These are phyloP conservation scores for Gymnorhina tibicen DNA, from an alignment of 2,113 vertebrate genomes.

Conservation along the genomic window DNA sequence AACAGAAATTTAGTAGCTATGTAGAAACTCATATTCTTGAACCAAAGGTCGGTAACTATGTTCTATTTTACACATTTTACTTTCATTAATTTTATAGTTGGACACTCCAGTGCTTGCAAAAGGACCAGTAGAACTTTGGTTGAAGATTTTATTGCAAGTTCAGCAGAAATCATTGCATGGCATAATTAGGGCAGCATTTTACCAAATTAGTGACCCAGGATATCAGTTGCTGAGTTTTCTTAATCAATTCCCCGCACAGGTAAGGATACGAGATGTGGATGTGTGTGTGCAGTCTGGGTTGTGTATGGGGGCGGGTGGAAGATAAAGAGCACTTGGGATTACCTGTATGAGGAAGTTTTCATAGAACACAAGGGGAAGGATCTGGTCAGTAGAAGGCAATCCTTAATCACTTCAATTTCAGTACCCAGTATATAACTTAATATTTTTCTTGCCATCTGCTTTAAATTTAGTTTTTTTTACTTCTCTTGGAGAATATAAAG, in stretches of 20 bases:
- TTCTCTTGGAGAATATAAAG: background rate
- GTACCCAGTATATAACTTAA: background rate
- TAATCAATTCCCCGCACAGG: constrained; percentile 83
- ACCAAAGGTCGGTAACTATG: background rate
- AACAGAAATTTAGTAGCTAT: background rate
- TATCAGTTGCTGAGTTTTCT: constrained; percentile 82
- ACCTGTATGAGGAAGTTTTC: background rate
- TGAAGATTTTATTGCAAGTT: constrained; percentile 73
- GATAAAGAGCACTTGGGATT: background rate
- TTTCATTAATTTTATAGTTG: constrained; percentile 69
- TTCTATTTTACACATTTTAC: background rate
- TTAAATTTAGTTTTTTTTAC: background rate
- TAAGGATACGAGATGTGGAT: background rate
- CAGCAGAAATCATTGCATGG: constrained; percentile 81
- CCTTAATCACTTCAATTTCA: background rate
- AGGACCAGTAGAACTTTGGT: constrained; percentile 85
- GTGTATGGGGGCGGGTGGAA: background rate
- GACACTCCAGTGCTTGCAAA: constrained; percentile 78
- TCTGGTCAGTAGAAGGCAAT: background rate
- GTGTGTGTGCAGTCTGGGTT: background rate
- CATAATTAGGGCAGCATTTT: constrained; percentile 78
- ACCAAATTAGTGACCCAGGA: constrained; percentile 77
- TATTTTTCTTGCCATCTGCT: background rate
- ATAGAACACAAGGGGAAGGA: background rate
- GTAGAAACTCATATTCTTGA: background rate